A percentile compares a stretch with the other conserved stretches of the same genome.
These are phyloP conservation scores for Dromaius novaehollandiae DNA, from an alignment of 2,113 vertebrate species.

Conservation along the genomic window DNA sequence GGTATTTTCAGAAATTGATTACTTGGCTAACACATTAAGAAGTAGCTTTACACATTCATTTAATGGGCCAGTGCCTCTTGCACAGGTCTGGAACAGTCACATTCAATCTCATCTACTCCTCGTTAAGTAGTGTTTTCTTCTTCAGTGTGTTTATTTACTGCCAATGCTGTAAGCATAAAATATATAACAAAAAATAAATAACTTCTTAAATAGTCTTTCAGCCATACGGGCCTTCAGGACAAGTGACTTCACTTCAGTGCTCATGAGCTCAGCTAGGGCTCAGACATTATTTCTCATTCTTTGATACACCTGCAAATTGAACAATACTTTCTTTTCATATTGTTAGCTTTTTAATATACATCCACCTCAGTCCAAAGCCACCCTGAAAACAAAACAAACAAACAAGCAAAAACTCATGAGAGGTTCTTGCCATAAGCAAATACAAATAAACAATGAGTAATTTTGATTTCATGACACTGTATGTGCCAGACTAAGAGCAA, in stretches of 20 bases:
- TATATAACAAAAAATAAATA: slow-evolving; percentile 75
- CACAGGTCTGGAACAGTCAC: slow-evolving; percentile 70
- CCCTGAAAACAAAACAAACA: not conserved
- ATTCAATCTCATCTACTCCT: slow-evolving; percentile 79
- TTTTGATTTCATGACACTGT: not conserved
- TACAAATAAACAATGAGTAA: not conserved
- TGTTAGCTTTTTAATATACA: slow-evolving; percentile 22
- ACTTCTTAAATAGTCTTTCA: slow-evolving; percentile 66
- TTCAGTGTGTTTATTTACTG: slow-evolving; percentile 78
- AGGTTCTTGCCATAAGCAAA: not conserved
- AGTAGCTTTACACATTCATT: slow-evolving; percentile 78
- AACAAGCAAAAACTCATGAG: not conserved
- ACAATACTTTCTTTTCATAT: slow-evolving; percentile 32
- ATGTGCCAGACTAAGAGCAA: not conserved
- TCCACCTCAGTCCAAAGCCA: not conserved
- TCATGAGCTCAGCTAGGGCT: slow-evolving; percentile 15
- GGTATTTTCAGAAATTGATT: slow-evolving; percentile 82
- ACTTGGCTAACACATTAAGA: slow-evolving; percentile 75
- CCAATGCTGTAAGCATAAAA: slow-evolving; percentile 72
- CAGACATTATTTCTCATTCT: slow-evolving; percentile 41
- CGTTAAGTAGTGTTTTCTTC: slow-evolving; percentile 74
- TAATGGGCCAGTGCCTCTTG: slow-evolving; percentile 79
- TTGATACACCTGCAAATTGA: slow-evolving; percentile 31
- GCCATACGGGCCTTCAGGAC: slow-evolving; percentile 2
- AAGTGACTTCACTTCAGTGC: slow-evolving; percentile 52